Base-by-base conservation (phyloP, 2,797 vertebrate species). In the Cacajao melanocephalus region DNA sequence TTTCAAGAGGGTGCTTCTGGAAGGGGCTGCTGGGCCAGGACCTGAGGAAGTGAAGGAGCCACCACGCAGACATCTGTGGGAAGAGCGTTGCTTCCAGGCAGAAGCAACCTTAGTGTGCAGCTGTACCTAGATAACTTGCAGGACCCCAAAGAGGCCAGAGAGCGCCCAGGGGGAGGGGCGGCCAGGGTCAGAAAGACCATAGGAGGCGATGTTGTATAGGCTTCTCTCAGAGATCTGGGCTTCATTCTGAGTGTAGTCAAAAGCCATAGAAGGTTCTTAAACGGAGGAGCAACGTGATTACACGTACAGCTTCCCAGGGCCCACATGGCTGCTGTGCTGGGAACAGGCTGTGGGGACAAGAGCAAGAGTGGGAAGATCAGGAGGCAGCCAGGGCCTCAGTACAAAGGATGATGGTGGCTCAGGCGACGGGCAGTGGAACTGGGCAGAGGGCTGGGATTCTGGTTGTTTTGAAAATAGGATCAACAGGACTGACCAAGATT, bases 51-150 rank as follows among this genome's bases (percentile, higher is more conserved):
- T 3, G 24, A 24, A 26, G 52, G 44, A 39, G 79, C 50, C 0
- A n/a, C 58, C 67, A 4, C 0, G 5, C 30, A 28, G 79, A 6
- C 20, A 13, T 24, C 10, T 0, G 0, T 22, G 22, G 64, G 26
- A 39, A 0, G 20, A 58, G 48, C 8, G 1, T 20, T 13, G 36
- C 41, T 17, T 33, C 7, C 22, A 0, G 33, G 55, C 5, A 0
- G 64, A 7, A 17, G 10, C 46, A 20, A 15, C 19, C 17, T 0
- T 2, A 0, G 50, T 1, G 86, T 30, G 48, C 13, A 36, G 76
- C 41, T 15, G n/a, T 2, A 46, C 17, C 78, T 15, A 44, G 33
- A 19, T 5, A 33, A 17, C 20, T 14, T 0, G 0, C 72, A 44
- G 82, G 2, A 48, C 28, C 28, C 70, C 81, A n/a, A 10, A n/a